A percentile compares a stretch with the other conserved stretches of the same genome.
phyloP scores from a whole-genome alignment of 2,888 invertebrate species.

The Baccha elongata region DNA sequence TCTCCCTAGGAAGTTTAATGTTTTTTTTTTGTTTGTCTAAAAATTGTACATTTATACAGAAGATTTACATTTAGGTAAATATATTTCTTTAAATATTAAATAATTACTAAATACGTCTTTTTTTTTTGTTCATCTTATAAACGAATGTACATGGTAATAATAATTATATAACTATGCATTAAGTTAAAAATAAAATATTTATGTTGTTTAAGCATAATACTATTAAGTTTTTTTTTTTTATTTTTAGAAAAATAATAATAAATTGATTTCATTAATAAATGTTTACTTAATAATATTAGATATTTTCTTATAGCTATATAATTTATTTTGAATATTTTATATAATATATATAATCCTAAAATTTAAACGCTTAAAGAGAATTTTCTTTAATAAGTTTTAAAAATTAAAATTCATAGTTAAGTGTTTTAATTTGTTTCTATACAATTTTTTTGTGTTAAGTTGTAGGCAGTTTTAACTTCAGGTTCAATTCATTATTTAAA shows the following conservation, averaged over 20 bases:
- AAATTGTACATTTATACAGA: slow-evolving; percentile 75
- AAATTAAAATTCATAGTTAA: slow-evolving; percentile 7
- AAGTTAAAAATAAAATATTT: slow-evolving; percentile 37
- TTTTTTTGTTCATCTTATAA: slow-evolving; percentile 50
- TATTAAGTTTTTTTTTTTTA: slow-evolving; percentile 45
- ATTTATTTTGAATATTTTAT: slow-evolving; percentile 31
- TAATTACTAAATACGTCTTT: slow-evolving; percentile 70
- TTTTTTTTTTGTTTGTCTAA: slow-evolving; percentile 45
- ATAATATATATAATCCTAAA: too few relatives aligned
- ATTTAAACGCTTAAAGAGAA: slow-evolving; percentile 39
- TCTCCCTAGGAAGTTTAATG: slow-evolving; percentile 76
- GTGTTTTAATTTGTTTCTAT: slow-evolving; percentile 26
- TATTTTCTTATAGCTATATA: slow-evolving; percentile 23
- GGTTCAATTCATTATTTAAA: slow-evolving; percentile 53
- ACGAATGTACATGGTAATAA: slow-evolving; percentile 52
- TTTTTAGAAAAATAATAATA: slow-evolving; percentile 55
- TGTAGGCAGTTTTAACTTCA: slow-evolving; percentile 74
- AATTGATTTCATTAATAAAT: slow-evolving; percentile 27
- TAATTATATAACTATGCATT: slow-evolving; percentile 31
- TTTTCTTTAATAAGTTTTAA: slow-evolving; percentile 23
- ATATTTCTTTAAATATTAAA: slow-evolving; percentile 66
- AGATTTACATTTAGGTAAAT: slow-evolving; percentile 73
- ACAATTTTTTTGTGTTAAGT: slow-evolving; percentile 44
- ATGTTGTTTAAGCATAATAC: slow-evolving; percentile 31
- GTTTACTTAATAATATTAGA: too few relatives aligned